phyloP scores from a whole-genome alignment of 2,113 vertebrate genomes.

The Raja brachyura region DNA sequence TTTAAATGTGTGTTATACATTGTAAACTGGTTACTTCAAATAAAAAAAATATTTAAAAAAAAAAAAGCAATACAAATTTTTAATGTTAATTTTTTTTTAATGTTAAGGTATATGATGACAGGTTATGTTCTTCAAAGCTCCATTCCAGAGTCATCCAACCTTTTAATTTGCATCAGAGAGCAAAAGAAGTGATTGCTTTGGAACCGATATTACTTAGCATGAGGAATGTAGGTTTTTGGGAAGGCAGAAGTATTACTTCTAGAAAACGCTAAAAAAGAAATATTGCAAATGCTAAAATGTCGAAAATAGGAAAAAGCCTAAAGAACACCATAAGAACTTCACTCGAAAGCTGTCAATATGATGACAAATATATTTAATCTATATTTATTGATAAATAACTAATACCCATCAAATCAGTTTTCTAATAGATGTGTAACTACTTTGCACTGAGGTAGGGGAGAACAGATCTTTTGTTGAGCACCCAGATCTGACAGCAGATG shows the following conservation, averaged over 20 bases:
- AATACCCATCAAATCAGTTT: too few species aligned
- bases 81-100: too few species aligned
- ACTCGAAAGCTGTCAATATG: not conserved
- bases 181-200: not conserved
- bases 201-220: not conserved
- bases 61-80: too few species aligned
- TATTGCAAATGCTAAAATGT: not conserved
- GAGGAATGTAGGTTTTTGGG: not conserved
- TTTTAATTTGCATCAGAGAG: not conserved
- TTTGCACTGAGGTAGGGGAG: not conserved
- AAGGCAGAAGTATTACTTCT: not conserved
- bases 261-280: not conserved
- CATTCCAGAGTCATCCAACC: not conserved
- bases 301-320: not conserved
- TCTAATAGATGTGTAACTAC: not conserved
- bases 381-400: too few species aligned
- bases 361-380: too few species aligned
- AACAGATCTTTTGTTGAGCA: too few species aligned
- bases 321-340: not conserved
- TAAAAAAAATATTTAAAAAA: not conserved
- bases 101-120: not conserved
- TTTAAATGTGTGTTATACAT: too few species aligned
- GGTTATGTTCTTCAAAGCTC: not conserved
- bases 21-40: too few species aligned
- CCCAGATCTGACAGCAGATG: too few species aligned